Evolutionary conservation across 1,140 invertebrate genomes (phyloP), one percentile per base, ranked within the genome.

Genomic region (Calephelis nemesis): DNA sequence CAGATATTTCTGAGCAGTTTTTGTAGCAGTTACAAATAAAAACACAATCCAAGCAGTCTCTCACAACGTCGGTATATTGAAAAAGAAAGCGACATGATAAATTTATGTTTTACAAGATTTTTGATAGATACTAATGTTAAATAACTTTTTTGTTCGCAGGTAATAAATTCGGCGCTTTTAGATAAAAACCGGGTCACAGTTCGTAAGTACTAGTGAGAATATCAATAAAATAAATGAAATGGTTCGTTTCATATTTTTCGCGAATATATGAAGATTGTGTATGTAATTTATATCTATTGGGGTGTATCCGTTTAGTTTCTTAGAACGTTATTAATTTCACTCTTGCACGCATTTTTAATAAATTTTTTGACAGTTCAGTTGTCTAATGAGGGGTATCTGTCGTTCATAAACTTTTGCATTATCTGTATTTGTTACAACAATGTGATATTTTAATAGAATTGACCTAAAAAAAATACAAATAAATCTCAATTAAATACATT

Each of bases 181-280:
- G 13, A 52, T 52, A 3, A 52, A 52, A 52, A 52, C 50, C 50
- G n/a, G 13, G 50, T 52, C 13, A 45, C 42, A 52, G 49, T n/a
- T 19, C 5, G 50, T 52, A 15, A 52, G 50, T 52, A 45, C 42
- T 45, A 45, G 42, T 45, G 42, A 19, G 50, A 19, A 52, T 52
- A 52, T 52, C 13, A 19, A 52, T 52, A 52, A 52, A 52, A n/a
- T 13, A n/a, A 13, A 52, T 52, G 50, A 19, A 52, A 52, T 7
- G 50, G 13, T 52, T 52, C 15, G 15, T 52, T 52, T 15, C 2
- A 15, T 19, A 19, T 8, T 52, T 52, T 54, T 30, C 19, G 52
- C 15, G 10, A 54, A 19, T 19, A 9, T 54, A 54, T 54, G 15
- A 54, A 54, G 15, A 54, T 13, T 7, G 10, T 3, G 9, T 54